Base-by-base conservation (phyloP, 2,113 vertebrate genomes). In the Agelaius phoeniceus region DNA sequence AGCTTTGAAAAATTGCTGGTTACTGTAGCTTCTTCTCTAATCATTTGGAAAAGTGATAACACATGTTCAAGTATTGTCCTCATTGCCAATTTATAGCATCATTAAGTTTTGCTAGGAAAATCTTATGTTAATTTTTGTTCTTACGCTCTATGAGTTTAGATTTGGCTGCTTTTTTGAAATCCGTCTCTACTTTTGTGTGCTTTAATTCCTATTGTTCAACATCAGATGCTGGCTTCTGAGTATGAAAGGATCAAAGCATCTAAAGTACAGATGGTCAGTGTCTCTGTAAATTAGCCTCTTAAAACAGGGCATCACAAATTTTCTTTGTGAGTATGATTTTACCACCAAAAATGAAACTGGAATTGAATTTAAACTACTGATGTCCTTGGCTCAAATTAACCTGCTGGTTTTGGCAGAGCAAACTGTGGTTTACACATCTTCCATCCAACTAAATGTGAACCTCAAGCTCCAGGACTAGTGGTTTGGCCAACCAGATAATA, bases 41-140 rank as follows among this genome's bases (percentile, higher is more conserved):
- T 95, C 63, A 41, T 30, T 91, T 89, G 54, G 48, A 89, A 93
- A 92, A 91, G 27, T 79, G 86, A 35, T 91, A 94, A 91, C 57
- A 78, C 72, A 58, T 72, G 66, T 84, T 76, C 39, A 73, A 89
- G n/a, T 69, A 27, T 87, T 87, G 81, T 89, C 66, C 30, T 89
- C 66, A 79, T 66, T 91, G 69, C 15, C 37, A 66, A 72, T 82
- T 95, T 88, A 82, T 62, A 49, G 69, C 49, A 69, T 79, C 84
- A 69, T 94, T 93, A 94, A 46, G 31, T 89, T 91, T 93, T 93
- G 73, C 37, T 54, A 62, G 44, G 44, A 92, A 92, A 94, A 76
- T 59, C 20, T 41, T 57, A 61, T 33, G 41, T 51, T 62, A 66
- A 76, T 91, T 86, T 91, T 84, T 26, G 23, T 93, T 85, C 52